Evolutionary conservation across 2,113 vertebrate genomes (phyloP), one percentile per base, ranked within the genome.

Genomic region (Brachypodius melanocephalos): DNA sequence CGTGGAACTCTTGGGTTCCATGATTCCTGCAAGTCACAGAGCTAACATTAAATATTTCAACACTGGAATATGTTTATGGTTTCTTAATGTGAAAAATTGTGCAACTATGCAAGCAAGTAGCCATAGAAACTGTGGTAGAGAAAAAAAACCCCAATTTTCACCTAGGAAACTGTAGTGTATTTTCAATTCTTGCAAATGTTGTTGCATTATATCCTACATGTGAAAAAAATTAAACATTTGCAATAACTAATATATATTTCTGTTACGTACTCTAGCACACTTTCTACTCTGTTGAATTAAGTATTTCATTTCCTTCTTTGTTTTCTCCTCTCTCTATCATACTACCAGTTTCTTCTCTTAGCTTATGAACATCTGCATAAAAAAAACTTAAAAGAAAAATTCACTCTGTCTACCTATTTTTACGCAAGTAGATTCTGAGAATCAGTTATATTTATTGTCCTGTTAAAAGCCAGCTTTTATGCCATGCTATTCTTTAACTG

Each of bases 1-100:
- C 59, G 32, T 34, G 55, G 63, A 96, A 80, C 51, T 85, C 81
- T 40, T 62, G 38, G 49, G 85, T 74, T 95, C 82, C 61, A 48
- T 24, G 54, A 87, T 31, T 88, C 67, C 71, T 89, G 66, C n/a
- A 81, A 74, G 67, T 71, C 69, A 82, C 81, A 93, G 36, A 91
- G 78, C 68, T 85, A 74, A 76, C 63, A 71, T 43, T 89, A 52
- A 77, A 29, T 58, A 94, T 88, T 96, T 96, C 91, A 94, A 71
- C 74, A 90, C 54, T 93, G 67, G 34, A 95, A 88, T 95, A 63
- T 88, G 89, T 87, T 94, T 89, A 96, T 76, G 51, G 68, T 69
- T 91, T 83, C 80, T 92, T 87, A 84, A 90, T 85, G 67, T 55
- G 9, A 80, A 90, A 62, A 88, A 59, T 2, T 92, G 91, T 59